These are phyloP conservation scores for Volucella inflata DNA, from an alignment of 2,888 invertebrate species.

Conservation along the genomic window DNA sequence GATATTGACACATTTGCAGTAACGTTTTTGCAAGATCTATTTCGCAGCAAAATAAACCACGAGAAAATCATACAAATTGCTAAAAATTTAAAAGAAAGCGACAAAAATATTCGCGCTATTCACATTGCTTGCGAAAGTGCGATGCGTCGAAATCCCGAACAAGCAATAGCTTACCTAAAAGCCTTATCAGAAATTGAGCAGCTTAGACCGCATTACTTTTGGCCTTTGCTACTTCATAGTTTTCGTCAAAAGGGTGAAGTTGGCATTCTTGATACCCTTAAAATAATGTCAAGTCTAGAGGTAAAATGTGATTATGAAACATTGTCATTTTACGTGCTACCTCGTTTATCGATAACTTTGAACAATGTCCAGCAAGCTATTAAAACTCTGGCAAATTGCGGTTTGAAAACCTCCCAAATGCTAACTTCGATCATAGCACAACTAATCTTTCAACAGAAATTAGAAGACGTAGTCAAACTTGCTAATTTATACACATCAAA, in stretches of 20 bases:
- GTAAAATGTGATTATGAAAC: constrained; percentile 86
- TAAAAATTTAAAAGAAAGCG: constrained; percentile 77
- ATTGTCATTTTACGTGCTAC: constrained; percentile 85
- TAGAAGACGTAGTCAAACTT: constrained; percentile 77
- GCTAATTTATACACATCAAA: constrained; percentile 83
- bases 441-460: constrained; percentile 79
- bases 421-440: constrained; percentile 79
- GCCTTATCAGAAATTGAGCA: constrained; percentile 77
- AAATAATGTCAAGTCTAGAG: constrained; percentile 85
- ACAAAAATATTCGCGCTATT: constrained; percentile 81
- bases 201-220: constrained; percentile 87
- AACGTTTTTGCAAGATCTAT: constrained; percentile 86
- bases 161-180: constrained; percentile 77
- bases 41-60: constrained; percentile 84
- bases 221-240: constrained; percentile 86
- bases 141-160: constrained; percentile 81
- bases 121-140: constrained; percentile 85
- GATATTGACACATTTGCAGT: constrained; percentile 85
- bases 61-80: constrained; percentile 81
- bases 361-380: constrained; percentile 79
- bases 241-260: constrained; percentile 85
- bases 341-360: constrained; percentile 82
- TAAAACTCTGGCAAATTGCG: constrained; percentile 79
- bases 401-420: constrained; percentile 78
- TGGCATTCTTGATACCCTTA: constrained; percentile 85